Base-by-base conservation (phyloP, 2,888 invertebrate genomes). In the Limnephilus auricula region DNA sequence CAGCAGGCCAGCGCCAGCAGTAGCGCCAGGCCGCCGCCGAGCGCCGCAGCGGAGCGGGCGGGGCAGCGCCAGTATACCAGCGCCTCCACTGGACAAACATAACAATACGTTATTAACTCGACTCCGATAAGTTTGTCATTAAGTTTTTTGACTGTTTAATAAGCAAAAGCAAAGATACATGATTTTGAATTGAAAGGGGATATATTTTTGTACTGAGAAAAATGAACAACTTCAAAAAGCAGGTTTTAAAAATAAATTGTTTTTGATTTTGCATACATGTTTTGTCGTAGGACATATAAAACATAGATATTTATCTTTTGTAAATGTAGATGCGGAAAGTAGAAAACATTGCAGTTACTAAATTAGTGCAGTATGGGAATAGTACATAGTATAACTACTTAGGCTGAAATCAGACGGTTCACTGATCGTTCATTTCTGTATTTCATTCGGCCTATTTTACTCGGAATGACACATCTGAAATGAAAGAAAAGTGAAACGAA, bases 31-130 rank as follows among this genome's bases (percentile, higher is more conserved):
- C 98, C 97, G 94, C 97, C 97, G 94, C 98, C 99, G 95, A 99
- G 98, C 93, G 99, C 99, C 94, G 98, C 97, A 94, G 99, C 99
- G 93, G 99, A 98, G 96, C 98, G 98, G 96, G 98, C 98, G 94
- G 99, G 98, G 96, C 98, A 98, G 94, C 99, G 97, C 99, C 99
- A 99, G 96, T 99, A 99, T 95, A 99, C 98, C 95, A 99, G 97
- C 94, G 99, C 98, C 96, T 98, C 98, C 97, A 98, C 98, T 98
- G 96, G 13, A 65, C 65, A 65, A 90, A 90, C 37, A 87, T 4
- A 97, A 97, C 94, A 89, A 92, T 79, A 91, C 15, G 82, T 84
- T 80, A 80, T 34, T 65, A 79, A 65, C 2, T 4, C 18, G 6
- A 25, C 50, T 18, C 18, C 13, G 5, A 65, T 25, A 65, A 65